These are phyloP conservation scores for Urechis unicinctus DNA, from an alignment of 2,888 invertebrate species.

Conservation along the genomic window DNA sequence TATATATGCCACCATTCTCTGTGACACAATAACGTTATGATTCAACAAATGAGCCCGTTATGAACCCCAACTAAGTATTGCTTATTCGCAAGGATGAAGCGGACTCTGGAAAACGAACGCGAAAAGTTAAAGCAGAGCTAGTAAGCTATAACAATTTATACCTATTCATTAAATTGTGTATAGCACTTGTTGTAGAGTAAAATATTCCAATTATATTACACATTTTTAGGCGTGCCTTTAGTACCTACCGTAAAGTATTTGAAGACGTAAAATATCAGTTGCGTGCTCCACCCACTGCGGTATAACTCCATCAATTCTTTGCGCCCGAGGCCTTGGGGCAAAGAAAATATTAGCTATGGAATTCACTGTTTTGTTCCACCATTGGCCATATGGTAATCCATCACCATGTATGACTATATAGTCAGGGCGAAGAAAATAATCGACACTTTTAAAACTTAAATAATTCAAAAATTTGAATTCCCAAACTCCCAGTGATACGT, in stretches of 20 bases:
- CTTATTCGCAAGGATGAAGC: too few relatives aligned
- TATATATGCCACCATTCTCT: constrained; percentile 18
- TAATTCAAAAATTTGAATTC: neutral
- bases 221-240: too few relatives aligned
- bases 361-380: neutral
- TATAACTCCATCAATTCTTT: neutral
- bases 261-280: neutral
- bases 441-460: neutral
- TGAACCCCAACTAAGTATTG: too few relatives aligned
- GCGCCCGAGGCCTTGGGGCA: neutral
- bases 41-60: neutral
- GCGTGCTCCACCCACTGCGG: neutral
- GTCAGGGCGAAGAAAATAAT: neutral
- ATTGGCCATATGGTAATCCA: neutral
- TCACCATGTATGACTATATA: neutral
- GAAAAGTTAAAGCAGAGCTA: too few relatives aligned
- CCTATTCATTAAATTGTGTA: too few relatives aligned
- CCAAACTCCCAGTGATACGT: neutral
- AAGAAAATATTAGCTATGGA: neutral
- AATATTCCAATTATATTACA: too few relatives aligned
- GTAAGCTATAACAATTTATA: too few relatives aligned
- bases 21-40: neutral
- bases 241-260: neutral
- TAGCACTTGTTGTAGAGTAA: too few relatives aligned
- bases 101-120: too few relatives aligned